Conservation (phyloP, 1,140 invertebrate genomes). For the Drosophila tristis region DNA sequence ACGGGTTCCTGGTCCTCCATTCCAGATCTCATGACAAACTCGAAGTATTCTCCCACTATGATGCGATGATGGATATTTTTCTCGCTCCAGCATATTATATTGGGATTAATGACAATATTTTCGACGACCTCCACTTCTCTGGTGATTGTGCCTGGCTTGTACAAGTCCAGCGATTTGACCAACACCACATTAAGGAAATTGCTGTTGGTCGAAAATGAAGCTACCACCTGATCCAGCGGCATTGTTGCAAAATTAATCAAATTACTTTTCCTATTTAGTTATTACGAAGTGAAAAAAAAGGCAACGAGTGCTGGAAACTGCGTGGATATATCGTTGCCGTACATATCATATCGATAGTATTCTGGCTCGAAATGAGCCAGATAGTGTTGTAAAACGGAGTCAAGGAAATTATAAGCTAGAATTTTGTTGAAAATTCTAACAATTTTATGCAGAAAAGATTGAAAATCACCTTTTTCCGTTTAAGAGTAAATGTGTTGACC, state of each 20-base stretch:
- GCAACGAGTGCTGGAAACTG: background rate
- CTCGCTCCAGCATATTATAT: conserved; percentile 43
- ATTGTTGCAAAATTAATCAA: conserved; percentile 2
- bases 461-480: too few relatives aligned
- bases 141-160: background rate
- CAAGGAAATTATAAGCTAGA: too few relatives aligned
- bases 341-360: background rate
- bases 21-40: conserved; percentile 4
- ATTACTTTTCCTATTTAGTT: background rate
- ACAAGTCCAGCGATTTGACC: conserved; percentile 37
- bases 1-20: background rate
- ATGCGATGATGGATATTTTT: conserved; percentile 36
- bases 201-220: conserved; percentile 2
- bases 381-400: too few relatives aligned
- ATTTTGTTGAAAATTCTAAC: too few relatives aligned
- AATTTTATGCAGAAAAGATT: too few relatives aligned
- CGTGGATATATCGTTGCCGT: background rate
- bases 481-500: too few relatives aligned
- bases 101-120: conserved; percentile 22
- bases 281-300: background rate
- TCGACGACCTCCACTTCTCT: background rate
- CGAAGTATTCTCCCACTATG: conserved; percentile 23
- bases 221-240: conserved; percentile 52
- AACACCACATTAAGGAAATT: conserved; percentile 45
- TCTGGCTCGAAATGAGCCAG: too few relatives aligned